These are phyloP conservation scores for Eupithecia tripunctaria DNA, from an alignment of 2,888 invertebrate genomes.

Conservation along the genomic window DNA sequence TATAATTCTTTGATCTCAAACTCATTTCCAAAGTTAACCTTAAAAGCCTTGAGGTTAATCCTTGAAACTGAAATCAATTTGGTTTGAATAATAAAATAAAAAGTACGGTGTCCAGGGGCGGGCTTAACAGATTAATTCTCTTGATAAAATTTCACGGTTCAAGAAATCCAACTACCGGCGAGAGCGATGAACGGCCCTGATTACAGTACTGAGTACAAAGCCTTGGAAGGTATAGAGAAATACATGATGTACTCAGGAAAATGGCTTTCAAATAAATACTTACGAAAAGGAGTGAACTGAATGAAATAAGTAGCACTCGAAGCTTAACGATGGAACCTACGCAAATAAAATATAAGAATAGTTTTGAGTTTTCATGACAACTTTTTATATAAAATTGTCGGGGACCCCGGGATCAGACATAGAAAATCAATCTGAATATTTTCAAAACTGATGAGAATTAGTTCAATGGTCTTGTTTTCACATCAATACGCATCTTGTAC, in stretches of 20 bases:
- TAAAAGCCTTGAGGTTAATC: conserved; percentile 45
- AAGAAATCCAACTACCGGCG: conserved; percentile 84
- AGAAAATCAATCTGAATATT: background rate
- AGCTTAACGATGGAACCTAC: background rate
- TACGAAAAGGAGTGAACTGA: background rate
- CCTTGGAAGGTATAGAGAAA: conserved; percentile 48
- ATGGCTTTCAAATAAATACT: background rate
- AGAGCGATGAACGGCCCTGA: conserved; percentile 84
- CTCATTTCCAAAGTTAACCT: conserved; percentile 43
- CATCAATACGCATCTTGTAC: background rate
- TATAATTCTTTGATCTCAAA: conserved; percentile 42
- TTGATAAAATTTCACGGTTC: conserved; percentile 85
- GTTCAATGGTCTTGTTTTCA: background rate
- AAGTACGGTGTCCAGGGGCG: conserved; percentile 72
- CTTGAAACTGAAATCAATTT: conserved; percentile 68
- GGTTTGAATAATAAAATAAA: conserved; percentile 71
- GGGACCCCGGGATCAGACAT: background rate
- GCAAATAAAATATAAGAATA: background rate
- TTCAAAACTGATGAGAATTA: background rate
- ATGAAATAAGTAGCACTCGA: background rate
- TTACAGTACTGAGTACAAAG: conserved; percentile 69
- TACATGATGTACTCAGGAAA: background rate
- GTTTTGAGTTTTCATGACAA: background rate
- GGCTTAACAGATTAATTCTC: conserved; percentile 82
- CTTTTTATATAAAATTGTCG: background rate